phyloP scores from a whole-genome alignment of 2,888 invertebrate species.

The Parnassius glacialis region DNA sequence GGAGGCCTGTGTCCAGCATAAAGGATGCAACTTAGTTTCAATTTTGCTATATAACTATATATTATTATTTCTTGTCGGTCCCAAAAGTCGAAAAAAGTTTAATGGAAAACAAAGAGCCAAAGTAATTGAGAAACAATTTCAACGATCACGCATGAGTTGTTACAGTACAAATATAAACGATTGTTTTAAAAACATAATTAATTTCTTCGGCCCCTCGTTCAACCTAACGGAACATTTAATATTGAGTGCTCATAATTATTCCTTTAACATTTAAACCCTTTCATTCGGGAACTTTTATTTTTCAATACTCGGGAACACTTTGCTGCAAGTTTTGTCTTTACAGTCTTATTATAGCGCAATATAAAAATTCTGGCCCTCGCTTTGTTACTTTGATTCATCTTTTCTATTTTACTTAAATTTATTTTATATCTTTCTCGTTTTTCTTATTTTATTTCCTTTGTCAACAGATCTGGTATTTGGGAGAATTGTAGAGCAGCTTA shows the following conservation, averaged over 20 bases:
- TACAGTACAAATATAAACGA: slow-evolving; percentile 73
- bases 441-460: slow-evolving; percentile 72
- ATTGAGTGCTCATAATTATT: slow-evolving; percentile 80
- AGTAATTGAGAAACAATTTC: slow-evolving; percentile 79
- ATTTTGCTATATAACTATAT: slow-evolving; percentile 9
- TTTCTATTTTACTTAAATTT: slow-evolving; percentile 41
- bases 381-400: slow-evolving; percentile 37
- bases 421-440: slow-evolving; percentile 51
- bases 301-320: slow-evolving; percentile 53
- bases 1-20: too few species aligned
- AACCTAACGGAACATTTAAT: slow-evolving; percentile 78
- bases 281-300: slow-evolving; percentile 63
- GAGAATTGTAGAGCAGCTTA: slow-evolving; percentile 97
- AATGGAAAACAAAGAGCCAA: slow-evolving; percentile 75
- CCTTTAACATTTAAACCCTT: slow-evolving; percentile 73
- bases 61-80: slow-evolving; percentile 8
- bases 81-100: slow-evolving; percentile 55
- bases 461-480: slow-evolving; percentile 92
- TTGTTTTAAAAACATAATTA: slow-evolving; percentile 81
- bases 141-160: slow-evolving; percentile 76
- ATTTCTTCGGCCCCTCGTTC: slow-evolving; percentile 74
- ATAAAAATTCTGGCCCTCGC: slow-evolving; percentile 31
- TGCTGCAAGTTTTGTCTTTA: slow-evolving; percentile 52
- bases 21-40: too few species aligned
- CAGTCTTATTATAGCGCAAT: slow-evolving; percentile 35